A percentile compares a stretch with the other conserved stretches of the same genome.
phyloP scores from a whole-genome alignment of 1,140 invertebrate species.

The Chymomyza costata region DNA sequence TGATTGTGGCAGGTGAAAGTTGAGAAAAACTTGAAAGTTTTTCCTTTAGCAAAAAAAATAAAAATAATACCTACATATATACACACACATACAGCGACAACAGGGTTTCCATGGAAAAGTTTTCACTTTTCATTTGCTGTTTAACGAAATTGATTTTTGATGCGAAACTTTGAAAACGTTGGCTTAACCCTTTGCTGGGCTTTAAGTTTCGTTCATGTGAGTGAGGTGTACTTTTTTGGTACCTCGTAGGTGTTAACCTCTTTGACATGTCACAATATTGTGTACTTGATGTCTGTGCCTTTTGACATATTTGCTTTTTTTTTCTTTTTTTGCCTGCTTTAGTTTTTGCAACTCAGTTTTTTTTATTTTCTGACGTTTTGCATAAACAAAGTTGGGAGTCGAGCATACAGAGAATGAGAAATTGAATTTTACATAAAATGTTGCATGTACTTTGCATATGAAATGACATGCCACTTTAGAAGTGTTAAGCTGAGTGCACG shows the following conservation, averaged over 20 bases:
- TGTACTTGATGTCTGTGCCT: too few species aligned
- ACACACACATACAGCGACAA: too few species aligned
- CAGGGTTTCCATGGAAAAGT: slow-evolving; percentile 32
- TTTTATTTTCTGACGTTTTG: slow-evolving; percentile 21
- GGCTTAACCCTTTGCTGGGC: too few species aligned
- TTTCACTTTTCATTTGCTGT: slow-evolving; percentile 55
- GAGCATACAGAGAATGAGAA: too few species aligned
- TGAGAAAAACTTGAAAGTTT: slow-evolving; percentile 38
- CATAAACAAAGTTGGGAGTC: slow-evolving; percentile 30
- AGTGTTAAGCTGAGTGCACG: too few species aligned
- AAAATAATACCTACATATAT: slow-evolving; percentile 4
- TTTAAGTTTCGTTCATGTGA: too few species aligned
- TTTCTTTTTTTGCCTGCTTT: too few species aligned
- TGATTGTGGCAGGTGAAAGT: slow-evolving; percentile 67
- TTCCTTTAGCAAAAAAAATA: slow-evolving; percentile 29
- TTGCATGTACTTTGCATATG: slow-evolving; percentile 46
- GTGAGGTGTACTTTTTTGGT: too few species aligned
- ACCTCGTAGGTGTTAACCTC: too few species aligned
- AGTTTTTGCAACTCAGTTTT: slow-evolving; percentile 7
- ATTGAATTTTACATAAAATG: slow-evolving; percentile 43
- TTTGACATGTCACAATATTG: slow-evolving; percentile 27
- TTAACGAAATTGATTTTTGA: slow-evolving; percentile 67
- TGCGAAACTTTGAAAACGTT: slow-evolving; percentile 21
- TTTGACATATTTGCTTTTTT: too few species aligned
- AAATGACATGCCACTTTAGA: too few species aligned